Conservation (phyloP, 1,140 invertebrate genomes). For the Orius insidiosus region DNA sequence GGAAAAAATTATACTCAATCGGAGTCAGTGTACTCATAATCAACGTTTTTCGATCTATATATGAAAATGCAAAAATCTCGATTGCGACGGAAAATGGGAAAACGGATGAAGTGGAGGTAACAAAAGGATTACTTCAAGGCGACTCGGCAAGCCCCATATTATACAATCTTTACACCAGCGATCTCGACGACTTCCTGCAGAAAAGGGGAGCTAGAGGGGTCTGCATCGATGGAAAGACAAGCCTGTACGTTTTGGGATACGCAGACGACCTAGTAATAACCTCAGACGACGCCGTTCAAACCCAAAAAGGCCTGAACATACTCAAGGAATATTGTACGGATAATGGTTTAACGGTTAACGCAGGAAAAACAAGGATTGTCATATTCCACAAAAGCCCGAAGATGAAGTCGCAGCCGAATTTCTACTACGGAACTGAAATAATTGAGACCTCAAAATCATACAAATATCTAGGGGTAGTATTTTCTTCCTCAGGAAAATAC, state of each 20-base stretch:
- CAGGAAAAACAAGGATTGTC: conserved; percentile 18
- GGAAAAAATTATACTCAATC: conserved; percentile 4
- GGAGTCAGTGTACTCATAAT: background rate
- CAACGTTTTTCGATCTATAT: conserved; percentile 1
- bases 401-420: background rate
- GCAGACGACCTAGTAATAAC: conserved; percentile 14
- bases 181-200: conserved; percentile 17
- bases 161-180: conserved; percentile 17
- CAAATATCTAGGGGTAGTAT: conserved; percentile 10
- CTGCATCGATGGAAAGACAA: conserved; percentile 5
- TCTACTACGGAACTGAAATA: conserved; percentile 2
- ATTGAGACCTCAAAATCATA: conserved; percentile 1
- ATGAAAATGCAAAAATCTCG: conserved; percentile 1
- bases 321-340: conserved; percentile 15
- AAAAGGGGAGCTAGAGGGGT: conserved; percentile 9
- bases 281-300: conserved; percentile 1
- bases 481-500: conserved; percentile 5
- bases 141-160: conserved; percentile 13
- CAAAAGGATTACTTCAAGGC: conserved; percentile 17
- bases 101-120: conserved; percentile 1
- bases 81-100: conserved; percentile 1
- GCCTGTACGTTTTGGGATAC: conserved; percentile 7
- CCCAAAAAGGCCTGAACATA: conserved; percentile 11
- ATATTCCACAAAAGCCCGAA: conserved; percentile 13
- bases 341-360: conserved; percentile 14